Evolutionary conservation across 2,888 invertebrate genomes (phyloP), one percentile per base, ranked within the genome.

Genomic region (Adineta ricciae): DNA sequence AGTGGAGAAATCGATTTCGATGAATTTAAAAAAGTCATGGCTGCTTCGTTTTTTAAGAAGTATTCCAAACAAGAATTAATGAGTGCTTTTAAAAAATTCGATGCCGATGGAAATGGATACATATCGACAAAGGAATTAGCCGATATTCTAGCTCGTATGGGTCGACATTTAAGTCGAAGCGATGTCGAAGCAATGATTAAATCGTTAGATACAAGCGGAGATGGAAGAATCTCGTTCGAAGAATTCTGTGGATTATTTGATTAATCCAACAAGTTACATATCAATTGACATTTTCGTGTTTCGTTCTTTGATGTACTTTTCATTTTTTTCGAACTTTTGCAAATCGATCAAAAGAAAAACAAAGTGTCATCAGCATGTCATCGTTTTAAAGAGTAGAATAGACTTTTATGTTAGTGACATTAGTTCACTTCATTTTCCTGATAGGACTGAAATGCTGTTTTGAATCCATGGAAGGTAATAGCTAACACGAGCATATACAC

Each of bases 1-100:
- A 85, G 85, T 49, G 52, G 83, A n/a, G 83, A 78, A 27, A 36
- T 85, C 19, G 85, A 85, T 54, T 85, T 83, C n/a, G 41, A 85
- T n/a, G 85, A 85, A 54, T 85, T 85, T 64, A 83, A 72, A 41
- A 85, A 50, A 32, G 27, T 50, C 21, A 85, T 85, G 85, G 21
- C 49, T 7, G 49, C 49, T 19, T 49, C 83, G 7, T 85, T 83
- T 41, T 83, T 83, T 36, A 83, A 83, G 46, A 85, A 83, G 50
- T 72, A 64, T 85, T 64, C 83, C 32, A 50, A 64, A 64, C n/a
- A 64, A 9, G 85, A 85, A 19, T 38, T 83, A 38, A 41, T 21
- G 36, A 49, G 36, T 41, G 85, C 85, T 24, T 85, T 85, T 78
- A 83, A 72, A 52, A 85, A 85, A 46, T 85, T 85, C 14, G 85